A percentile compares a stretch with the other conserved stretches of the same genome.
These are phyloP conservation scores for Andrena fulva DNA, from an alignment of 2,888 invertebrate species.

Conservation along the genomic window DNA sequence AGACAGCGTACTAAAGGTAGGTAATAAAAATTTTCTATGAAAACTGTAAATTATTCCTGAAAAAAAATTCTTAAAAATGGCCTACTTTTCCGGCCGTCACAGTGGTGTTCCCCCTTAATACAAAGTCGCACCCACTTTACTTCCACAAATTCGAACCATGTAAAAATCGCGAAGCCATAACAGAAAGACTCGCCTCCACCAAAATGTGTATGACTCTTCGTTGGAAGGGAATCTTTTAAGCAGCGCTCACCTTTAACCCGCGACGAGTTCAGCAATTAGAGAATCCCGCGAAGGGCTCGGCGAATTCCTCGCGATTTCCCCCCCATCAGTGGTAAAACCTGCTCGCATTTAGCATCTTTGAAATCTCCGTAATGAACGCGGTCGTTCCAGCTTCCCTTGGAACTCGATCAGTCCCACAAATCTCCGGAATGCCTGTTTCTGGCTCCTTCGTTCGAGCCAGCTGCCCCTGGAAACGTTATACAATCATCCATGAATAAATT, in stretches of 20 bases:
- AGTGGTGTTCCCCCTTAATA: no score
- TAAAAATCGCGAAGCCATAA: no score
- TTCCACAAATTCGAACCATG: no score
- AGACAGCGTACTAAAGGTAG: no score
- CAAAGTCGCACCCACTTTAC: no score
- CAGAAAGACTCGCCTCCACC: neutral
- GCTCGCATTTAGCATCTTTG: slow-evolving; percentile 25
- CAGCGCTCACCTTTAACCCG: slow-evolving; percentile 29
- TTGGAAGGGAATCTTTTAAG: neutral
- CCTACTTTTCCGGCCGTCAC: no score
- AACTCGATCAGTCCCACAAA: slow-evolving; percentile 24
- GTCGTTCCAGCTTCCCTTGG: neutral
- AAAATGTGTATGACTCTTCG: neutral
- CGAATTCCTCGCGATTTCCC: slow-evolving; percentile 31
- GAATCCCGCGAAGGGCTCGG: slow-evolving; percentile 7
- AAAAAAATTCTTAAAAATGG: no score
- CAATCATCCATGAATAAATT: slow-evolving; percentile 45
- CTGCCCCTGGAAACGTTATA: slow-evolving; percentile 9
- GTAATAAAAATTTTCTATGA: no score
- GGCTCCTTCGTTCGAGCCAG: neutral
- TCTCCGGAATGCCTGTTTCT: slow-evolving; percentile 1
- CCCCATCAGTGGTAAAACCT: slow-evolving; percentile 6
- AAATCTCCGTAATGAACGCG: slow-evolving; percentile 33
- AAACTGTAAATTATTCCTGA: no score
- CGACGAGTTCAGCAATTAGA: slow-evolving; percentile 25